Evolutionary conservation across 2,888 invertebrate species (phyloP).

Genomic region (Latheticus oryzae): DNA sequence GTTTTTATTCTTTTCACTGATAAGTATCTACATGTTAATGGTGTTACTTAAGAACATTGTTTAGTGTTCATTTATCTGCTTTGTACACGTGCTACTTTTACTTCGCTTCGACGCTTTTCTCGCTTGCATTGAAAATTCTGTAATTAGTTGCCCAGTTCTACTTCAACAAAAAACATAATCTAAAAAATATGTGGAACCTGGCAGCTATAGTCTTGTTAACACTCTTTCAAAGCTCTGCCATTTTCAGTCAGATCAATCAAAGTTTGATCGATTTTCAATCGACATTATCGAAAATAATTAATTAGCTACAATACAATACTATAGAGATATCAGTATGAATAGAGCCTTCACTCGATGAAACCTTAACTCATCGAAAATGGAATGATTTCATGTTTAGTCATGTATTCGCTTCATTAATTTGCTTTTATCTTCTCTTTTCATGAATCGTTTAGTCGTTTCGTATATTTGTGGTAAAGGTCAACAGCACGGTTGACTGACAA

Average conservation of each 20-base stretch:
- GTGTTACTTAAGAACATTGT: slow-evolving; percentile 53
- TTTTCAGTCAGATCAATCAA: too few relatives aligned
- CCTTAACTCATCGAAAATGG: slow-evolving; percentile 31
- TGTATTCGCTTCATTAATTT: slow-evolving; percentile 39
- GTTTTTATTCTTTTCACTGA: too few relatives aligned
- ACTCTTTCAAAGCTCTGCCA: too few relatives aligned
- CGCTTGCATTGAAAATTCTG: too few relatives aligned
- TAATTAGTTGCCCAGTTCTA: too few relatives aligned
- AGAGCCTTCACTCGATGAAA: slow-evolving; percentile 35
- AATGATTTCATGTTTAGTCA: slow-evolving; percentile 38
- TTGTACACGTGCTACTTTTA: slow-evolving; percentile 45
- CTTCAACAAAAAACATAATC: too few relatives aligned
- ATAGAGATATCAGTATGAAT: slow-evolving; percentile 37
- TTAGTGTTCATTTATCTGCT: slow-evolving; percentile 42
- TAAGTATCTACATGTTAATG: slow-evolving; percentile 58
- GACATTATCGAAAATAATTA: slow-evolving; percentile 17
- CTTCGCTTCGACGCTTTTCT: slow-evolving; percentile 30
- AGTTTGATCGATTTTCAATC: slow-evolving; percentile 13
- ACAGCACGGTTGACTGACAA: slow-evolving; percentile 44
- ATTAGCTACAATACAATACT: slow-evolving; percentile 18
- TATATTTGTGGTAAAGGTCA: slow-evolving; percentile 42
- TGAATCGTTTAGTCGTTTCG: slow-evolving; percentile 30
- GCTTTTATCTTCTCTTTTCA: slow-evolving; percentile 35
- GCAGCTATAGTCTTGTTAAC: too few relatives aligned
- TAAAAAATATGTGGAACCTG: too few relatives aligned